Percentiles rank a stretch among this genome's conserved stretches.
Evolutionary conservation across 2,888 invertebrate species (phyloP).

Genomic region (Mimumesa dahlbomi): DNA sequence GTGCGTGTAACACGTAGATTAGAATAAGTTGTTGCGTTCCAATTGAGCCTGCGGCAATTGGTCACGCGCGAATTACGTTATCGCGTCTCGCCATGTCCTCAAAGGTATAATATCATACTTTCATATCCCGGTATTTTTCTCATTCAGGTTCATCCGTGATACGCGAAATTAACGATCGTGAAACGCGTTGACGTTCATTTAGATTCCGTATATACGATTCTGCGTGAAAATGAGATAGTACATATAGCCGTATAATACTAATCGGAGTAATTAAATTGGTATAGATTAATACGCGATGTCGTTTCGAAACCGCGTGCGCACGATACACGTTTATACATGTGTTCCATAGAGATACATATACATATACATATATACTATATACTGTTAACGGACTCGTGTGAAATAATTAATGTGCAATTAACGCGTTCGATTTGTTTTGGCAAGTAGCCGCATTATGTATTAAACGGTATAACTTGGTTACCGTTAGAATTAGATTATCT

Average conservation of each 20-base stretch:
- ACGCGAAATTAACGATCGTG: neutral
- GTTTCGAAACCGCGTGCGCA: too few species aligned
- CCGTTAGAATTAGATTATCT: conserved; percentile 47
- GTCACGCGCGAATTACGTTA: conserved; percentile 42
- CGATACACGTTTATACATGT: too few species aligned
- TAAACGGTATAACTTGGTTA: conserved; percentile 34
- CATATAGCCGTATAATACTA: too few species aligned
- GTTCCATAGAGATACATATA: too few species aligned
- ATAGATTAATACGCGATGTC: too few species aligned
- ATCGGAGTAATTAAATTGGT: too few species aligned
- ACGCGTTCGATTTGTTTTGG: conserved; percentile 40
- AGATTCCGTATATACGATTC: too few species aligned
- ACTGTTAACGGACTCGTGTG: too few species aligned
- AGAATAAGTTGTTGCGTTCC: conserved; percentile 35
- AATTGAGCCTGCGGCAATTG: too few species aligned
- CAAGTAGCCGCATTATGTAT: conserved; percentile 11
- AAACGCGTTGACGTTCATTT: neutral
- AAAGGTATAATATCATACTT: conserved; percentile 9
- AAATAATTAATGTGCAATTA: conserved; percentile 40
- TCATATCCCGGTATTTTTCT: conserved; percentile 9
- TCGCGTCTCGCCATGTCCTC: conserved; percentile 1
- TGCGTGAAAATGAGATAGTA: too few species aligned
- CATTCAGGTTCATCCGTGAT: neutral
- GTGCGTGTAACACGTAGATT: conserved; percentile 39
- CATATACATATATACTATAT: too few species aligned